Evolutionary conservation across 1,140 invertebrate species (phyloP), one percentile per base, ranked within the genome.

Genomic region (Euwallacea similis): DNA sequence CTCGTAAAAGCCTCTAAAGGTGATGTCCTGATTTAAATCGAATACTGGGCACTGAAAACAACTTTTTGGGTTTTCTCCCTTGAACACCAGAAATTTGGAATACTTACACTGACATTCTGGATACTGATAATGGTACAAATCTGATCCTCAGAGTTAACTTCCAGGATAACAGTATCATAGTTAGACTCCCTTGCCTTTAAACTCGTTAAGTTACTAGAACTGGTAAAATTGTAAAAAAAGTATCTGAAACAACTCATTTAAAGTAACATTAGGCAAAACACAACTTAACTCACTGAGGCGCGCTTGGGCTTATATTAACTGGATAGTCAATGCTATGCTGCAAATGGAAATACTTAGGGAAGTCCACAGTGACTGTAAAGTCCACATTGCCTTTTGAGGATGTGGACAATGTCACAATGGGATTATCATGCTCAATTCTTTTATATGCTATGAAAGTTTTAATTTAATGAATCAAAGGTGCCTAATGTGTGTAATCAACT

Each of bases 111-210:
- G 55, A 86, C 85, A 79, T 91, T 89, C 79, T 93, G 91, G 76
- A 93, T 87, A 21, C 91, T 92, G 4, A 92, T 85, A 7, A 88
- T 86, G 80, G 89, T 88, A 77, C 91, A 93, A 7, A 85, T 82
- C 41, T 85, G 82, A 78, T 90, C 87, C 46, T 85, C 78, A 0
- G 91, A 92, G 44, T 83, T 84, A 9, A 90, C 87, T 79, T 86
- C 84, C 2, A 93, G 82, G 33, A 91, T 82, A 0, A 92, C 89
- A 59, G 86, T 88, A 69, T 89, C 81, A 7, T 84, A 79, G 72
- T 82, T 80, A 6, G 69, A 74, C 55, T 74, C 56, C 10, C 15
- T 50, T 15, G 8, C 78, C 66, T 13, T 84, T 80, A 75, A 86
- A 85, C 42, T 77, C 75, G 76, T 84, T 85, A 88, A 33, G 80